Evolutionary conservation across 2,113 vertebrate genomes (phyloP), one percentile per base, ranked within the genome.

Genomic region (Scortum barcoo): DNA sequence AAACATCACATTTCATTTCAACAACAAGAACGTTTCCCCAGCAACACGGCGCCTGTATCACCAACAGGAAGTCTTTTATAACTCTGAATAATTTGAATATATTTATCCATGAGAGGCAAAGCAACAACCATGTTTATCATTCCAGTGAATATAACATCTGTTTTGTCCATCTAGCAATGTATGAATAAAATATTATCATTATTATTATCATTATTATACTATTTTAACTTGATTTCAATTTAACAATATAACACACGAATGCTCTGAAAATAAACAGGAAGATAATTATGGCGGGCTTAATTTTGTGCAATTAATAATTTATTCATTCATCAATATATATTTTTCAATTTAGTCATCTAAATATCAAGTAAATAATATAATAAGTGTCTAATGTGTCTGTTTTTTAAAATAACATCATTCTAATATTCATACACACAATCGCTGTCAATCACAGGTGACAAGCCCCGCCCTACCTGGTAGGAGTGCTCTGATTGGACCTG

Each of bases 401-500:
- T n/a, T 48, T 46, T 5, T 17, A 17, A 44, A n/a, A n/a, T n/a
- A n/a, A n/a, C n/a, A n/a, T n/a, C n/a, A n/a, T n/a, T n/a, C n/a
- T n/a, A n/a, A n/a, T n/a, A 46, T 46, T 46, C 44, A 6, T 16
- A 13, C 44, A 58, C 26, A 19, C 11, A 62, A 7, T 30, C 5
- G 2, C 67, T 50, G 53, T 68, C 44, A 60, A 16, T 76, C 26
- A 48, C 4, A 6, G n/a, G 7, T 4, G 26, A n/a, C 51, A 66
- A 72, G 62, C 24, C 53, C 72, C 42, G n/a, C 61, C 8, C 81
- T 93, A 97, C 97, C 97, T 99, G 97, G 90, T 98, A 98, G 0
- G 97, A 97, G 24, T 98, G 97, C 87, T 99, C 97, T 0, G 96
- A 96, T 88, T 97, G 97, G 91, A 99, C 97, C 91, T 97, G 97